Conservation (phyloP, 2,797 vertebrate genomes). For the Sebastes miniatus region DNA sequence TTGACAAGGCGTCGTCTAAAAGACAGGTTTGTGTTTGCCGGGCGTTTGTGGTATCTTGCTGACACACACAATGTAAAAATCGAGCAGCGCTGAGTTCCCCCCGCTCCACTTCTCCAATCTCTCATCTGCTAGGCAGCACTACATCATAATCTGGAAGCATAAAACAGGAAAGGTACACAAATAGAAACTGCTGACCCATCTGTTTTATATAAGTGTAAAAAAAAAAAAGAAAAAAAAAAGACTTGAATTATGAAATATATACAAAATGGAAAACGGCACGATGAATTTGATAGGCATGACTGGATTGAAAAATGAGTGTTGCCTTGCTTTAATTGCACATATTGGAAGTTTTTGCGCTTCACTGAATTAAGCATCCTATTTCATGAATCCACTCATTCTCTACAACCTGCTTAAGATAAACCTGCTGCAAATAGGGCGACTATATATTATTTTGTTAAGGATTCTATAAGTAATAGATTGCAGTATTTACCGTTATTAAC, state of each 20-base stretch:
- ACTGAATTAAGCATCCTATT: constrained; percentile 65
- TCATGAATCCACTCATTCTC: constrained; percentile 37
- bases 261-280: constrained; percentile 44
- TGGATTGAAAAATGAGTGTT: constrained; percentile 74
- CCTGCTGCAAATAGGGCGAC: constrained; percentile 30
- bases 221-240: neutral
- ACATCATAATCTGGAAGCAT: constrained; percentile 62
- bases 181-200: constrained; percentile 69
- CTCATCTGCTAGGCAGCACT: constrained; percentile 56
- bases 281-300: constrained; percentile 76
- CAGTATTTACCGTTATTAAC: neutral
- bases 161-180: constrained; percentile 48
- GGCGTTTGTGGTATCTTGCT: constrained; percentile 61
- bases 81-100: constrained; percentile 38
- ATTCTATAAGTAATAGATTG: constrained; percentile 23
- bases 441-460: constrained; percentile 28
- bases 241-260: constrained; percentile 47
- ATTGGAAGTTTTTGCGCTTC: constrained; percentile 63
- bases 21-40: constrained; percentile 59
- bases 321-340: constrained; percentile 74
- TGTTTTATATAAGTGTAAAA: constrained; percentile 34
- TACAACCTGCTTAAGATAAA: constrained; percentile 55
- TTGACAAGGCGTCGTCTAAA: constrained; percentile 56
- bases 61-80: constrained; percentile 57
- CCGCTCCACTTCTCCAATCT: constrained; percentile 46